phyloP scores from a whole-genome alignment of 2,888 invertebrate species.

The Trilocha varians region DNA sequence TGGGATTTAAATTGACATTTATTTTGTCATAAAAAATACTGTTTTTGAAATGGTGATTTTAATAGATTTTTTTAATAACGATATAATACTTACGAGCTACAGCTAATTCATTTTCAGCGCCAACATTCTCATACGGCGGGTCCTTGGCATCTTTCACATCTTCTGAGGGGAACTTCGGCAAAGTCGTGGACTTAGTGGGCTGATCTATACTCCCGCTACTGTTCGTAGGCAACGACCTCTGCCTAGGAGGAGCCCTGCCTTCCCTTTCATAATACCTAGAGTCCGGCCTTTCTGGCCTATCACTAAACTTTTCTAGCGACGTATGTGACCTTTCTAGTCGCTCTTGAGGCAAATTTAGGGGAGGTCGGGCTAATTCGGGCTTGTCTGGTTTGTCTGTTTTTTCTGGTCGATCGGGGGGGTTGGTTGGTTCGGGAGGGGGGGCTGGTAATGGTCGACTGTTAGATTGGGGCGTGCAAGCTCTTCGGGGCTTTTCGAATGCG shows the following conservation, averaged over 20 bases:
- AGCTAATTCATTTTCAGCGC: constrained; percentile 50
- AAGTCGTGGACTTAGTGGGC: constrained; percentile 72
- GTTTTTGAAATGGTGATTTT: no score
- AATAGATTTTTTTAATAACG: no score
- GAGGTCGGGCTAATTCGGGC: no score
- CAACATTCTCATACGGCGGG: constrained; percentile 59
- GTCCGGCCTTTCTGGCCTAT: constrained; percentile 26
- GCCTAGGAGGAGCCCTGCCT: constrained; percentile 51
- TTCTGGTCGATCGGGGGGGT: constrained; percentile 9
- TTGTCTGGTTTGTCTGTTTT: constrained; percentile 30
- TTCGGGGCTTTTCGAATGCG: constrained; percentile 60
- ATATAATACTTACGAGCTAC: constrained; percentile 45
- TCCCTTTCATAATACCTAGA: constrained; percentile 34
- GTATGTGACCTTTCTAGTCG: background rate
- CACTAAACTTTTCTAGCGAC: background rate
- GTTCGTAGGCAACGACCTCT: constrained; percentile 52
- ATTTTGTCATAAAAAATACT: no score
- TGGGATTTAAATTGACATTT: constrained; percentile 3
- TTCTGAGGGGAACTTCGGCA: constrained; percentile 71
- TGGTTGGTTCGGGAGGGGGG: constrained; percentile 44
- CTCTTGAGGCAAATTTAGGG: background rate
- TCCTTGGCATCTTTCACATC: constrained; percentile 50
- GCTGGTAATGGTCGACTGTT: constrained; percentile 60
- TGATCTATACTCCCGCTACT: constrained; percentile 48
- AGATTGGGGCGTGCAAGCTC: constrained; percentile 60